These are phyloP conservation scores for Halisarca cf. caerulea DNA, from an alignment of 37 sponge, comb jelly and placozoan species.

Conservation along the genomic window DNA sequence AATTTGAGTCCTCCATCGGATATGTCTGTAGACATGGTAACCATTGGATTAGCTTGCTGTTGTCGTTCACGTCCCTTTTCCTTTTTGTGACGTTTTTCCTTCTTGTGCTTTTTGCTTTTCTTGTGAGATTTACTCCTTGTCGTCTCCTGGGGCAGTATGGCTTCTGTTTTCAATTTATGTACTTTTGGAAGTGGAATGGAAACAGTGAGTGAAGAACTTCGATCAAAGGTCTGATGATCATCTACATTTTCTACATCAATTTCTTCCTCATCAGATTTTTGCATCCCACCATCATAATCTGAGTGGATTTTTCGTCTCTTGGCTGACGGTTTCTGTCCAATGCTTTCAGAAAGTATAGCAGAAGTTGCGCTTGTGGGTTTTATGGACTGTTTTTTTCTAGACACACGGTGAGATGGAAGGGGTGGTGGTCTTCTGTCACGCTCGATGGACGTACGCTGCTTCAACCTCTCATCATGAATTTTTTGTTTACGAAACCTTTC, in stretches of 20 bases:
- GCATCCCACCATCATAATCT: no score
- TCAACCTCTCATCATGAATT: background rate
- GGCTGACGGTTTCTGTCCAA: background rate
- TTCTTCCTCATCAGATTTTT: slow-evolving; percentile 4
- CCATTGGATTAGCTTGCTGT: background rate
- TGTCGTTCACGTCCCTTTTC: background rate
- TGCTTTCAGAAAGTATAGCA: background rate
- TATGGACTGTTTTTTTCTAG: background rate
- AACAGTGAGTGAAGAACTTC: background rate
- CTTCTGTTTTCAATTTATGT: background rate
- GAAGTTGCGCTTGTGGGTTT: background rate
- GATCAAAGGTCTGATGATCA: background rate
- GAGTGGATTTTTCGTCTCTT: background rate
- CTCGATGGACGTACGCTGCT: no score
- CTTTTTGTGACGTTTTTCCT: background rate
- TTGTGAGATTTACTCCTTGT: background rate
- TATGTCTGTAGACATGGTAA: no score
- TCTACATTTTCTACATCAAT: slow-evolving; percentile 20
- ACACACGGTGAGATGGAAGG: background rate
- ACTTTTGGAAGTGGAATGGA: slow-evolving; percentile 2
- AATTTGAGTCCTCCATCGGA: background rate
- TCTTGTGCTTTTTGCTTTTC: background rate
- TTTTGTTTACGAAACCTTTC: background rate
- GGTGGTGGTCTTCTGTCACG: no score
- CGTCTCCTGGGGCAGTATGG: no score